Evolutionary conservation across 2,113 vertebrate species (phyloP).

Genomic region (Catharus bicknelli): DNA sequence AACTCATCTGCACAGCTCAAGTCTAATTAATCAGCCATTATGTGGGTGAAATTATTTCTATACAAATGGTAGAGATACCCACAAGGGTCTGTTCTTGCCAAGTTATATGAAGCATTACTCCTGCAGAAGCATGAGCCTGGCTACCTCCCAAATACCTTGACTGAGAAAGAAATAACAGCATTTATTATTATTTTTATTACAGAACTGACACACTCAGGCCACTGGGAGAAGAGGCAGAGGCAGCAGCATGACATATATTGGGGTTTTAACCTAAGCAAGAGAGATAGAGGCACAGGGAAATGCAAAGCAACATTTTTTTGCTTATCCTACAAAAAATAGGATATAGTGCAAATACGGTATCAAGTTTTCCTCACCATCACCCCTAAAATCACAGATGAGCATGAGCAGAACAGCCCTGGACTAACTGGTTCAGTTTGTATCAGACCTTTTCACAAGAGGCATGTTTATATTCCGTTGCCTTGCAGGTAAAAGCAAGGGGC

Average conservation of each 20-base stretch:
- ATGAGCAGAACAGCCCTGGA: background rate
- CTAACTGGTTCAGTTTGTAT: background rate
- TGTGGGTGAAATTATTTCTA: conserved; percentile 28
- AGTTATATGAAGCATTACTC: background rate
- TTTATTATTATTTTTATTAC: conserved; percentile 10
- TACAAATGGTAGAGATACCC: background rate
- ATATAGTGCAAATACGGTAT: background rate
- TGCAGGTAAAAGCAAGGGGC: background rate
- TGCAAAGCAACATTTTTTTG: background rate
- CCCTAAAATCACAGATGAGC: background rate
- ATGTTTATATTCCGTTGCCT: background rate
- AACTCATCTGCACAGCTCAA: background rate
- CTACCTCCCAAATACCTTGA: background rate
- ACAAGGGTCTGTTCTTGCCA: conserved; percentile 9
- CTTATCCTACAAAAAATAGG: background rate
- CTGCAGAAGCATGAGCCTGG: background rate
- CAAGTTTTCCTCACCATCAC: background rate
- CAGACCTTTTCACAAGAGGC: background rate
- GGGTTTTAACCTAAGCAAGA: background rate
- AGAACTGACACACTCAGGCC: background rate
- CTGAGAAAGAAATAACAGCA: background rate
- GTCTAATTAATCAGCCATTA: conserved; percentile 3
- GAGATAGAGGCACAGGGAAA: background rate
- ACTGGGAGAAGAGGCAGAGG: background rate
- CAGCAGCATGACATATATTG: background rate